Evolutionary conservation across 2,113 vertebrate species (phyloP).

Genomic region (Actinemys pallida): DNA sequence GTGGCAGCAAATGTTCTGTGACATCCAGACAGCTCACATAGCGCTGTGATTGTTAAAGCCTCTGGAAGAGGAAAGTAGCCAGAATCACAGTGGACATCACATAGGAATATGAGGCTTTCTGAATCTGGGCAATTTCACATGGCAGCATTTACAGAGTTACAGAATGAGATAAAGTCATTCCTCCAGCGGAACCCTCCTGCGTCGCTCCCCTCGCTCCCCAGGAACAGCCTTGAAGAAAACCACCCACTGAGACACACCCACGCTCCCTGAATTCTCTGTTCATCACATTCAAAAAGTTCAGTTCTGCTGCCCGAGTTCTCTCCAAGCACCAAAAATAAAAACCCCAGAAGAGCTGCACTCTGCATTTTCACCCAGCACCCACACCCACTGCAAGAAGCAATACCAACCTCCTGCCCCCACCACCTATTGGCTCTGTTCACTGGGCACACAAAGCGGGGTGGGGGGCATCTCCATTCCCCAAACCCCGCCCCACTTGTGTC

Average conservation of each 20-base stretch:
- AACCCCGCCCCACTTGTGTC: not conserved
- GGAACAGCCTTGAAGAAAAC: not conserved
- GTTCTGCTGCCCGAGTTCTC: not conserved
- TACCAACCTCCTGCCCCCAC: not conserved
- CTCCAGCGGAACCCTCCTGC: not conserved
- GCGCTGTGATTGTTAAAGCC: not conserved
- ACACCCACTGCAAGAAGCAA: not conserved
- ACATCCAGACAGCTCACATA: not conserved
- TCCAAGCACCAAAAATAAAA: not conserved
- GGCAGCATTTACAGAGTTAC: not conserved
- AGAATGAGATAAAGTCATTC: not conserved
- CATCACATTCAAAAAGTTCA: not conserved
- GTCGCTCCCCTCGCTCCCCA: not conserved
- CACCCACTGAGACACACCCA: not conserved
- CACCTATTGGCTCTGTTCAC: not conserved
- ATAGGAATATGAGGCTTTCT: not conserved
- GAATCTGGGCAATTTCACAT: not conserved
- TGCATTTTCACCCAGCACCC: not conserved
- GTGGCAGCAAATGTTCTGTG: slow-evolving; percentile 21
- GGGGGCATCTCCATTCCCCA: slow-evolving; percentile 22
- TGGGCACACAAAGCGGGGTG: slow-evolving; percentile 45
- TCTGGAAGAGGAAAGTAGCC: slow-evolving; percentile 38
- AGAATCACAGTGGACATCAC: not conserved
- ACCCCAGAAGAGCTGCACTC: not conserved
- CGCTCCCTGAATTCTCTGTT: not conserved